Evolutionary conservation across 2,888 invertebrate genomes (phyloP), one percentile per base, ranked within the genome.

Genomic region (Sycophila texana): DNA sequence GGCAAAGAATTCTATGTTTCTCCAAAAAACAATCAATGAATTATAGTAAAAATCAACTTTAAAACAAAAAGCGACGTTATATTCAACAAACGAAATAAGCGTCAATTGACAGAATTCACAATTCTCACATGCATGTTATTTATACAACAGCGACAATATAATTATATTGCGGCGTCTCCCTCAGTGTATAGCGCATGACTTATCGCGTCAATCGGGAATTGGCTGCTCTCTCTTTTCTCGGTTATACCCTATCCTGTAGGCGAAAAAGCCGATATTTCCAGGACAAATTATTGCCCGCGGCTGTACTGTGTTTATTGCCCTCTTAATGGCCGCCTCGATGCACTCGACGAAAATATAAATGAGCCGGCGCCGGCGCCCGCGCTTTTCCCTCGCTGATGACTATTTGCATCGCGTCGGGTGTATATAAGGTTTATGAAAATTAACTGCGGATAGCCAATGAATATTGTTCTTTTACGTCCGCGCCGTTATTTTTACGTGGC

Each of bases 171-270:
- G 39, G 72, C 20, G 51, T 63, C 26, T 30, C 20, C 12, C 72
- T 0, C 20, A 2, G 5, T 18, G 51, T 30, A n/a, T n/a, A 20
- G 22, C 14, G 53, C 55, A 74, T 74, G 65, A 74, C 65, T 74
- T 74, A 75, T 75, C 39, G 68, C 39, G 68, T 49, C 75, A 61
- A 67, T 75, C 75, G 75, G 74, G 74, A 57, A 74, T 74, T 57
- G 39, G 74, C 74, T 13, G n/a, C 66, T 49, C 57, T 67, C 67
- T 10, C 67, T 22, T 57, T 13, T 18, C 16, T 12, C 18, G 7
- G 30, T 30, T 22, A 18, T 14, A 49, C 4, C 47, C 10, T 51
- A 12, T 16, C 4, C 20, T 7, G 13, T 20, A 10, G 47, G 60
- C 13, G 49, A 74, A 78, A 70, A 65, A 78, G 49, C 58, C 63